Conservation (phyloP, 2,113 vertebrate genomes). For the Psophia crepitans region DNA sequence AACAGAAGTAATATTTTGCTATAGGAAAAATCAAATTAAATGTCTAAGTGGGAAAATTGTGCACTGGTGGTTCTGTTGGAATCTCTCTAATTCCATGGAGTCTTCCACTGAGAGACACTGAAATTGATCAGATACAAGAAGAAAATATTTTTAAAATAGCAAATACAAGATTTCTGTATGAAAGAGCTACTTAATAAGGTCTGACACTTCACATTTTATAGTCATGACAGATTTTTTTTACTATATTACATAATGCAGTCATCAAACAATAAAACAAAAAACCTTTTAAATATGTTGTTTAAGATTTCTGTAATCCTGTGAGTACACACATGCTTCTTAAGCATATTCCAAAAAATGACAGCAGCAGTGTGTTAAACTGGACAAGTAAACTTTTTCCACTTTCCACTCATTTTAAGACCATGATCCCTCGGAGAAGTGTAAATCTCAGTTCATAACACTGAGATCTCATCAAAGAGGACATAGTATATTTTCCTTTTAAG, state of each 20-base stretch:
- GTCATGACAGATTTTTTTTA: neutral
- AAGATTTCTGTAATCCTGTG: neutral
- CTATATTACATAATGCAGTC: neutral
- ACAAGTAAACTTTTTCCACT: neutral
- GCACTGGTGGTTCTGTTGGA: neutral
- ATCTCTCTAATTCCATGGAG: neutral
- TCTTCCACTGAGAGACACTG: neutral
- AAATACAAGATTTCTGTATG: neutral
- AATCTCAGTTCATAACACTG: neutral
- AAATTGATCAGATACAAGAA: neutral
- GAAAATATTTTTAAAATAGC: neutral
- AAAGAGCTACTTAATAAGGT: neutral
- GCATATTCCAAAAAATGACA: neutral
- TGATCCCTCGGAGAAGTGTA: neutral
- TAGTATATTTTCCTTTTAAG: neutral
- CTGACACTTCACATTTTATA: neutral
- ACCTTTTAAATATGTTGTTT: neutral
- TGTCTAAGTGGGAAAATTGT: neutral
- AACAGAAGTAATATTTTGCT: neutral
- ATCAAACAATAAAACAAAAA: neutral
- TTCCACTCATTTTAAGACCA: neutral
- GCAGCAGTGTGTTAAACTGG: neutral
- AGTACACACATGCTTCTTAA: neutral
- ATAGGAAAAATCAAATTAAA: neutral
- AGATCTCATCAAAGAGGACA: neutral